A percentile compares a stretch with the other conserved stretches of the same genome.
These are phyloP conservation scores for Drosophila subobscura DNA, from an alignment of 1,140 invertebrate genomes.

Conservation along the genomic window DNA sequence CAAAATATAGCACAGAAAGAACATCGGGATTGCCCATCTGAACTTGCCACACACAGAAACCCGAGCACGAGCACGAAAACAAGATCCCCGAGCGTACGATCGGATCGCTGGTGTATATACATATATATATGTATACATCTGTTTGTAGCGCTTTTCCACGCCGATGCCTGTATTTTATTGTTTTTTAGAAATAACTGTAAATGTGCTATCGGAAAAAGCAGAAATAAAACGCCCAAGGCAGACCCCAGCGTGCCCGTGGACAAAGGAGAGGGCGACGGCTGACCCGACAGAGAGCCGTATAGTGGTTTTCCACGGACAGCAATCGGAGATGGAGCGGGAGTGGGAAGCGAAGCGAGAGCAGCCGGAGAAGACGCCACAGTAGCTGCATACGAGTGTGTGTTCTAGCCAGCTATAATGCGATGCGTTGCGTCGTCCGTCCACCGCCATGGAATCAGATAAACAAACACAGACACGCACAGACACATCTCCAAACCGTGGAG, in stretches of 20 bases:
- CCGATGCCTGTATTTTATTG: conserved; percentile 72
- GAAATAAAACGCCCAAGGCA: conserved; percentile 65
- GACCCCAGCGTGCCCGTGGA: conserved; percentile 29
- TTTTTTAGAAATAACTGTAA: conserved; percentile 82
- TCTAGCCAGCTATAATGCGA: conserved; percentile 70
- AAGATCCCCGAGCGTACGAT: conserved; percentile 21
- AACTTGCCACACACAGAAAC: conserved; percentile 69
- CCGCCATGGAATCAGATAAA: conserved; percentile 20
- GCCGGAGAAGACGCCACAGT: conserved; percentile 18
- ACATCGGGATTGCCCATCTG: conserved; percentile 31
- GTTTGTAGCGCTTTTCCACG: conserved; percentile 72
- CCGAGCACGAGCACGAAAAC: conserved; percentile 27
- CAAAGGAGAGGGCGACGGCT: conserved; percentile 20
- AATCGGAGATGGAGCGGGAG: conserved; percentile 13
- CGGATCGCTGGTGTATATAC: conserved; percentile 38
- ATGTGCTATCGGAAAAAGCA: conserved; percentile 69
- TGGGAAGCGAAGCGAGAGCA: conserved; percentile 9
- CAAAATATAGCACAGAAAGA: conserved; percentile 74
- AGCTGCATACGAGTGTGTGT: conserved; percentile 41
- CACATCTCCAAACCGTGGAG: conserved; percentile 1
- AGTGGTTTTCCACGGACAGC: conserved; percentile 71
- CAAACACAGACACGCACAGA: conserved; percentile 18
- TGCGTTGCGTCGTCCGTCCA: conserved; percentile 63
- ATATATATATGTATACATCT: not conserved
- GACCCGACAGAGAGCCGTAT: conserved; percentile 68